phyloP scores from a whole-genome alignment of 2,888 invertebrate species.

The Synergus laeviventris region DNA sequence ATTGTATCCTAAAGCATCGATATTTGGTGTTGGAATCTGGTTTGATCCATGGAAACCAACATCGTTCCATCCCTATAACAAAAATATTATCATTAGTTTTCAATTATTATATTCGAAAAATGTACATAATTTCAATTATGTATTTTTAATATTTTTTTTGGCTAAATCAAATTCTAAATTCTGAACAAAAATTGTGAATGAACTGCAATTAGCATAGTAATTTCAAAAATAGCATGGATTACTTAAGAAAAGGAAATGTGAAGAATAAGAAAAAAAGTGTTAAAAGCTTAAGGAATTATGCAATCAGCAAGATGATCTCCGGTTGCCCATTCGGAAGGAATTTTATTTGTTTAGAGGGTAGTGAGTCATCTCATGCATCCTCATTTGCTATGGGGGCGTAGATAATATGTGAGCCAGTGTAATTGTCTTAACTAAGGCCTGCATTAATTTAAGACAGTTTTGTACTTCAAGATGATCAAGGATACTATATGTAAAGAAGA shows the following conservation, averaged over 20 bases:
- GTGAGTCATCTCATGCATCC: constrained; percentile 68
- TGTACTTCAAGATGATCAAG: constrained; percentile 15
- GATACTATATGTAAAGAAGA: constrained; percentile 21
- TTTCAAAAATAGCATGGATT: constrained; percentile 18
- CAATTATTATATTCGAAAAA: neutral
- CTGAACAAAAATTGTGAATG: neutral
- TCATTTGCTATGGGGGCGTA: constrained; percentile 65
- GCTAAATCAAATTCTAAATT: neutral
- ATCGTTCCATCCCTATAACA: constrained; percentile 89
- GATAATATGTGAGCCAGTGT: constrained; percentile 61
- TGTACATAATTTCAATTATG: neutral
- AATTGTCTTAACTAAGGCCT: constrained; percentile 73
- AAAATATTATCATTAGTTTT: constrained; percentile 1
- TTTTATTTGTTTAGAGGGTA: constrained; percentile 63
- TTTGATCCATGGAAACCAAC: constrained; percentile 92
- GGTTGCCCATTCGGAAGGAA: constrained; percentile 52
- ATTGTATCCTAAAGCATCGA: constrained; percentile 90
- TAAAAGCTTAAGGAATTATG: constrained; percentile 24
- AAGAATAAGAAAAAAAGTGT: constrained; percentile 43
- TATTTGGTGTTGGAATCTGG: constrained; percentile 93
- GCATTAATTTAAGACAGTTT: constrained; percentile 66
- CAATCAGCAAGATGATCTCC: constrained; percentile 41
- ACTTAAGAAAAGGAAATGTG: constrained; percentile 25
- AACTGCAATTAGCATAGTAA: constrained; percentile 10
- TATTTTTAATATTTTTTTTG: neutral